Base-by-base conservation (phyloP, 2,888 invertebrate species). In the Heliconius erato region DNA sequence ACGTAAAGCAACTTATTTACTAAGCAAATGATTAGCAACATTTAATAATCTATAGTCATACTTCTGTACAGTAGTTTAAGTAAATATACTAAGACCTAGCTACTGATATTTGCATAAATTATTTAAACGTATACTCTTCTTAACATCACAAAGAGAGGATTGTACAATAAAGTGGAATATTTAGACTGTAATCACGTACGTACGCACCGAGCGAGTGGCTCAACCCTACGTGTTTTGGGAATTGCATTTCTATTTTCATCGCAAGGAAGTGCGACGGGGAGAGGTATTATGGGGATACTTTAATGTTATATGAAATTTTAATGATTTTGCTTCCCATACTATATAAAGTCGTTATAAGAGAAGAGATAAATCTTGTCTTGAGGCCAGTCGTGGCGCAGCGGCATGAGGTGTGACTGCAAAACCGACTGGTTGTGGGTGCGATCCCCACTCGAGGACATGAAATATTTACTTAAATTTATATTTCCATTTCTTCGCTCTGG, bases 151-250 rank as follows among this genome's bases (percentile, higher is more conserved):
- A 92, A 91, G 90, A 93, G 90, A 91, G 91, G 90, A 94, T 92
- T 94, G 94, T 89, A 92, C 92, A 92, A 92, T 94, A 95, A 93
- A 94, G 92, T 92, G 92, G 92, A 93, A 95, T 94, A 94, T 94
- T 94, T 93, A 94, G 91, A 90, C 90, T 92, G 93, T 93, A 93
- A 94, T 94, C 95, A 94, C 94, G 93, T 92, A 92, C 90, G 88
- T 92, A 92, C 90, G 88, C 90, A 90, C 90, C 90, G 90, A 89
- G 90, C 89, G 88, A 91, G 90, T 91, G 89, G 90, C 90, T 90
- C 85, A 85, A 86, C 87, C 87, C 83, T 85, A 82, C 86, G 87
- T 86, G 87, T 86, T 88, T 87, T 88, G 87, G 85, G 87, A 87
- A 89, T 89, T 90, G 88, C 87, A 89, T 90, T 91, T 90, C 90